Conservation (phyloP, 2,888 invertebrate genomes). For the Amiota communis region DNA sequence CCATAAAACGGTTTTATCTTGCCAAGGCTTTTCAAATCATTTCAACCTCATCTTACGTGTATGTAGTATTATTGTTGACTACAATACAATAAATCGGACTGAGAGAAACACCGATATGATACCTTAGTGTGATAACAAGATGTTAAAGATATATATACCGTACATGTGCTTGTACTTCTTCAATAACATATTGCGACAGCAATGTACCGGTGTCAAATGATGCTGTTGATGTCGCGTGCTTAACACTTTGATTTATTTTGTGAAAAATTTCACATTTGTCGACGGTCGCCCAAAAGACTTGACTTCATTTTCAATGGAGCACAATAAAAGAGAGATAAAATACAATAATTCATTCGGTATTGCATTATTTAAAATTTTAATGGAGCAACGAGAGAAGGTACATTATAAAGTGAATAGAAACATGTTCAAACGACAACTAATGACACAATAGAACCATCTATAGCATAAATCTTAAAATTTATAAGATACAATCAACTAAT, state of each 20-base stretch:
- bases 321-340: neutral
- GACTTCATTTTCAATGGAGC: neutral
- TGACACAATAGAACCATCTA: neutral
- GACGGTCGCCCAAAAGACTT: neutral
- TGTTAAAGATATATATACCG: too few species aligned
- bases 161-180: too few species aligned
- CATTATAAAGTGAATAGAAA: too few species aligned
- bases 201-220: neutral
- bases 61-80: too few species aligned
- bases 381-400: too few species aligned
- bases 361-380: neutral
- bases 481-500: slow-evolving; percentile 60
- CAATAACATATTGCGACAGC: neutral
- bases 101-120: too few species aligned
- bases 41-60: too few species aligned
- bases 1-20: too few species aligned
- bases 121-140: too few species aligned
- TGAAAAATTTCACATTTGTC: slow-evolving; percentile 11
- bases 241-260: slow-evolving; percentile 24
- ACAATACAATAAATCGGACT: too few species aligned
- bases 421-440: neutral
- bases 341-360: too few species aligned
- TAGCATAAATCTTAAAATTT: slow-evolving; percentile 51
- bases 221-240: slow-evolving; percentile 31
- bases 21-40: too few species aligned